phyloP scores from a whole-genome alignment of 1,140 invertebrate genomes.

The Meloidogyne chitwoodi region DNA sequence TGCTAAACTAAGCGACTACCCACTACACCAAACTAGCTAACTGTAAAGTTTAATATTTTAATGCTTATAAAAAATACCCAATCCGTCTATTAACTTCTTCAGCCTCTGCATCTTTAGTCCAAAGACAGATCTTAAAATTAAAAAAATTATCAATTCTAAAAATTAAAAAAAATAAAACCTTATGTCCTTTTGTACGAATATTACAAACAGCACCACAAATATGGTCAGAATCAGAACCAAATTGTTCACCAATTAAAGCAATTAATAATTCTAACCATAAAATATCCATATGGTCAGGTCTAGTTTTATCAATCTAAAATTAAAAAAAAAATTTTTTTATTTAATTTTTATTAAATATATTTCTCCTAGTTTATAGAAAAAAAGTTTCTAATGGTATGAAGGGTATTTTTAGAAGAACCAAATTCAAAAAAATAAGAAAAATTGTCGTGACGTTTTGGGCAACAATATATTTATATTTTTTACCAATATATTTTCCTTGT shows the following conservation, averaged over 20 bases:
- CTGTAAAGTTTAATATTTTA: no score
- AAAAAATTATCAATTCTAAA: slow-evolving; percentile 19
- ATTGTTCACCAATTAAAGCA: slow-evolving; percentile 91
- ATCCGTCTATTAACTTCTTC: slow-evolving; percentile 69
- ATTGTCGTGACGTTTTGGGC: no score
- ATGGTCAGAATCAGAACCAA: slow-evolving; percentile 81
- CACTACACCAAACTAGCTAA: neutral
- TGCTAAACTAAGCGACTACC: neutral
- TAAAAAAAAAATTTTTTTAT: slow-evolving; percentile 5
- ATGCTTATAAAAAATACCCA: slow-evolving; percentile 62
- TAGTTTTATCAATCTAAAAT: slow-evolving; percentile 55
- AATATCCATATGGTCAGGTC: slow-evolving; percentile 76
- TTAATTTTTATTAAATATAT: neutral
- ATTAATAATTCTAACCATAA: slow-evolving; percentile 91
- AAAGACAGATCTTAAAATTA: slow-evolving; percentile 65
- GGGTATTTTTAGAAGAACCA: no score
- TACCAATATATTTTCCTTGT: no score
- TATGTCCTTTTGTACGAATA: slow-evolving; percentile 81
- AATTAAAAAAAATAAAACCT: slow-evolving; percentile 62
- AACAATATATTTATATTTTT: no score
- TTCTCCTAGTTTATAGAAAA: no score
- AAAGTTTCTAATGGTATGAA: no score
- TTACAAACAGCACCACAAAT: slow-evolving; percentile 92
- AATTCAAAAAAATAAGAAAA: no score
- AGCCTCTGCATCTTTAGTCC: slow-evolving; percentile 80